Base-by-base conservation (phyloP, 2,888 invertebrate genomes). In the Andrena camellia region DNA sequence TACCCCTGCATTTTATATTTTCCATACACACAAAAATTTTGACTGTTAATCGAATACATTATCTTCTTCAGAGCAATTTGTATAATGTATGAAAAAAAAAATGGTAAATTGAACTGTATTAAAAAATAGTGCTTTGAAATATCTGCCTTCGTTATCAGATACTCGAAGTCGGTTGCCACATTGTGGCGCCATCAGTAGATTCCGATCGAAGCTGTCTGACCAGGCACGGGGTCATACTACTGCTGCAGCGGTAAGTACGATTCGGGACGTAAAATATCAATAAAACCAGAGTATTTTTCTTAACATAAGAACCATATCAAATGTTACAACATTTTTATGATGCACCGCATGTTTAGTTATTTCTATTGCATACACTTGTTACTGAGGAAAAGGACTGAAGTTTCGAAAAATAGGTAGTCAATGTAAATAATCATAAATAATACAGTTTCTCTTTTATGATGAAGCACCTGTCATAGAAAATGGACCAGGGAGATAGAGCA, bases 141-240 rank as follows among this genome's bases (percentile, higher is more conserved):
- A 52, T 3, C 8, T 23, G 1, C 2, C 20, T 1, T 2, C 17
- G 50, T 57, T 50, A 31, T 33, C 17, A 26, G 3, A 2, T 35
- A 10, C 2, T 10, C 8, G 0, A 26, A 29, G 82, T 76, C 76
- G 75, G 59, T 81, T 72, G 72, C 33, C 3, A 60, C 29, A 42
- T 3, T 1, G 77, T 83, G 82, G 83, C 82, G 83, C 83, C 83
- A 77, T 70, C 83, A 0, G 73, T 69, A 42, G 69, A 20, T 2
- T 7, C 3, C 0, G 3, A 20, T 3, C 0, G 66, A 82, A 73
- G 67, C 62, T 62, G 66, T 69, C 73, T 70, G 72, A 50, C 62
- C 10, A 3, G 7, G 26, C 1, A 35, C 72, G n/a, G 35, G n/a
- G 8, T 2, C 10, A 31, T 57, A 63, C 70, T 67, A 82, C 70